phyloP scores from a whole-genome alignment of 2,888 invertebrate species.

The Pseudoips prasinana region DNA sequence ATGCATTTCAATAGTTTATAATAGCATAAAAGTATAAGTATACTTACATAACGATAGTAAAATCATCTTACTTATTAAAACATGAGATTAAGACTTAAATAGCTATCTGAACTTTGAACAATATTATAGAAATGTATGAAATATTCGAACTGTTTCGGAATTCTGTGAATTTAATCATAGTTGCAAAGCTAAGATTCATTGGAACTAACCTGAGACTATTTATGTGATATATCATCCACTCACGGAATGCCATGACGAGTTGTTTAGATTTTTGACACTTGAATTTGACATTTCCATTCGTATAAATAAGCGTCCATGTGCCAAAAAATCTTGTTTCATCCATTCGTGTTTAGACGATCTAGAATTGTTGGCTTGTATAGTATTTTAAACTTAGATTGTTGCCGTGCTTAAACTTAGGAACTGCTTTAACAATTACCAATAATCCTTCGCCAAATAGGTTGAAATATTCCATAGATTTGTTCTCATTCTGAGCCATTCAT shows the following conservation, averaged over 20 bases:
- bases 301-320: slow-evolving; percentile 34
- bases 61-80: too few species aligned
- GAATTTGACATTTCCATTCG: too few species aligned
- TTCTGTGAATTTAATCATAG: too few species aligned
- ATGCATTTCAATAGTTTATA: neutral
- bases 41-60: too few species aligned
- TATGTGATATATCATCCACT: slow-evolving; percentile 62
- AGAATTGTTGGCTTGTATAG: too few species aligned
- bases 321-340: slow-evolving; percentile 33
- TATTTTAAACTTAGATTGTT: too few species aligned
- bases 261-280: slow-evolving; percentile 24
- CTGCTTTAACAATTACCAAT: too few species aligned
- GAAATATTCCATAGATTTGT: too few species aligned
- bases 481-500: too few species aligned
- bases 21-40: too few species aligned
- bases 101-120: slow-evolving; percentile 21
- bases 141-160: neutral
- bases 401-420: too few species aligned
- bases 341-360: slow-evolving; percentile 6
- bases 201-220: slow-evolving; percentile 37
- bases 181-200: neutral
- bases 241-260: slow-evolving; percentile 39
- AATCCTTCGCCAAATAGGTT: too few species aligned
- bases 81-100: neutral
- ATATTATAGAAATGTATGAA: slow-evolving; percentile 8